These are phyloP conservation scores for Cryptocheilus praepositus DNA, from an alignment of 2,888 invertebrate species.

Conservation along the genomic window DNA sequence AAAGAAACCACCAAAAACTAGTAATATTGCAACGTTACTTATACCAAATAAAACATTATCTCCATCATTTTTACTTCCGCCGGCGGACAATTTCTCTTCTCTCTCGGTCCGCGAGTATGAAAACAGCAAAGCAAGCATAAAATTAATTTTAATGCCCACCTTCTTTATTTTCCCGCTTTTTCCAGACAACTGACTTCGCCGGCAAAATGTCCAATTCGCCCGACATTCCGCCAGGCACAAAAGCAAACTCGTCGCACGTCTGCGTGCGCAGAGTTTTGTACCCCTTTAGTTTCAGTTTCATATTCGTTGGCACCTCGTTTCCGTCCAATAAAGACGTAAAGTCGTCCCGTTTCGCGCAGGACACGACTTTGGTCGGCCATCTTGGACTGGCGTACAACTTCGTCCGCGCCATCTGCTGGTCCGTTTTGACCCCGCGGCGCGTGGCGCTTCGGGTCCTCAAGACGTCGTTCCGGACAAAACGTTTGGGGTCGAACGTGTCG, in stretches of 20 bases:
- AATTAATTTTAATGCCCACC: too few relatives aligned
- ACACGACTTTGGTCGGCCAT: too few relatives aligned
- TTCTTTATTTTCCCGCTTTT: too few relatives aligned
- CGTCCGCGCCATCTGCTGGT: not conserved
- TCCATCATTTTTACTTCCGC: too few relatives aligned
- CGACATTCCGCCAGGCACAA: conserved; percentile 18
- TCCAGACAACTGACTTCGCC: not conserved
- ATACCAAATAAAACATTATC: too few relatives aligned
- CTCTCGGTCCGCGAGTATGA: too few relatives aligned
- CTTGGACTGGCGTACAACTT: not conserved
- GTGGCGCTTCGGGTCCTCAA: not conserved
- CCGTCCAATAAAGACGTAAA: conserved; percentile 29
- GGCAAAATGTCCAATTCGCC: conserved; percentile 23
- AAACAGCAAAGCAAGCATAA: too few relatives aligned
- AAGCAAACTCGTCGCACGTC: conserved; percentile 31
- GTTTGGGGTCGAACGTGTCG: not conserved
- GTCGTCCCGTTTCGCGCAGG: not conserved
- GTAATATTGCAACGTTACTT: too few relatives aligned
- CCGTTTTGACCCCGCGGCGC: too few relatives aligned
- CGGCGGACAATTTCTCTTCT: too few relatives aligned
- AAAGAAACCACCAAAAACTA: too few relatives aligned
- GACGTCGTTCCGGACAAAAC: not conserved
- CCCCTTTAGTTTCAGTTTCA: conserved; percentile 38
- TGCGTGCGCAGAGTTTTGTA: conserved; percentile 33
- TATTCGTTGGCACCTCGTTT: conserved; percentile 20